Base-by-base conservation (phyloP, 2,888 invertebrate species). In the Chymomyza caudatula region DNA sequence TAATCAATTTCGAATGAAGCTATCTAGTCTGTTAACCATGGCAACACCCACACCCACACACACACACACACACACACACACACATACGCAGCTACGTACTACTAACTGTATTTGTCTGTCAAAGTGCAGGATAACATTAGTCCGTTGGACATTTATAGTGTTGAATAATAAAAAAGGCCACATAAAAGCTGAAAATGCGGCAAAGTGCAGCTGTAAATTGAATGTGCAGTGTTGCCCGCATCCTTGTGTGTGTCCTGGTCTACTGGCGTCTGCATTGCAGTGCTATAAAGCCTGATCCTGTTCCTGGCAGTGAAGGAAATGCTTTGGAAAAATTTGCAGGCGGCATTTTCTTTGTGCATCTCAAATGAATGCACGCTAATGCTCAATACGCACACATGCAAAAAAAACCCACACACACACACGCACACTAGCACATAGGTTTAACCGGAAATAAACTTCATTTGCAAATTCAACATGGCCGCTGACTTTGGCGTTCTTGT, bases 401-500 rank as follows among this genome's bases (percentile, higher is more conserved):
- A n/a, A n/a, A n/a, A n/a, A n/a, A 8, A 13, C 29, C 2, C 5
- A 37, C 25, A 44, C 53, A 47, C 44, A 29, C 37, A 13, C 22
- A 54, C 11, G 44, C 20, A 22, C 25, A 25, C 6, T 13, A 13
- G 6, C 2, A 37, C 17, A 5, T n/a, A 19, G 15, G 37, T n/a
- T 11, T 5, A 47, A 15, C 2, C 6, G 17, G 83, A 79, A 78
- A 82, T 82, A 78, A 82, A 79, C 69, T 67, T 63, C 74, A 79
- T 79, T 77, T 78, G 77, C 77, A 74, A 37, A 69, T 71, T 74
- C 67, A 69, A 76, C 79, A 65, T 63, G 66, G 64, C 66, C 59
- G 61, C 58, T 69, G 83, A 64, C 62, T 69, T 67, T 71, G 52
- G 68, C 71, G 64, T 63, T 66, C 65, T 55, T 67, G 73, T 64